These are phyloP conservation scores for Chrysomallon squamiferum DNA, from an alignment of 1,140 invertebrate species.

Conservation along the genomic window DNA sequence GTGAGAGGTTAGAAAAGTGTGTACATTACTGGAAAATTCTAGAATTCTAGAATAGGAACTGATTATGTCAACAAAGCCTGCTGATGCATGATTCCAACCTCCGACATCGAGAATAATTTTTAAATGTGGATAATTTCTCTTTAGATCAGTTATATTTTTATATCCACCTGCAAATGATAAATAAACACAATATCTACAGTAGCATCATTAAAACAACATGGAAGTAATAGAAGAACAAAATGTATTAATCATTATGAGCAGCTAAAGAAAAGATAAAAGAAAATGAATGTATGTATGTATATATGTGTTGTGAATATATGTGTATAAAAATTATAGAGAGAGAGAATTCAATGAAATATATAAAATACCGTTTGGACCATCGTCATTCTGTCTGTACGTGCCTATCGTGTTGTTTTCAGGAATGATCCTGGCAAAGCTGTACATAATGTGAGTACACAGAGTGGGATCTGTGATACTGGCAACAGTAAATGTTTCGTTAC, in stretches of 20 bases:
- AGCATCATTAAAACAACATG: neutral
- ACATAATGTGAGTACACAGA: conserved; percentile 1
- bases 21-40: neutral
- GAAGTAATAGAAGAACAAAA: neutral
- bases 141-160: neutral
- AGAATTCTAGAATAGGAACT: neutral
- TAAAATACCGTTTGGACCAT: neutral
- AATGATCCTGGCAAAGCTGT: neutral
- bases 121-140: neutral
- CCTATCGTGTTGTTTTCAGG: neutral
- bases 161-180: neutral
- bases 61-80: neutral
- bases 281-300: neutral
- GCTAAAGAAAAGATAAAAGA: neutral
- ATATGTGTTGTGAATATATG: neutral
- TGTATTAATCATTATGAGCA: neutral
- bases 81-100: neutral
- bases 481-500: neutral
- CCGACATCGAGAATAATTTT: neutral
- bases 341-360: too few species aligned
- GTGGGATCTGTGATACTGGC: conserved; percentile 5
- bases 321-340: neutral
- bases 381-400: neutral
- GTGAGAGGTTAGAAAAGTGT: neutral
- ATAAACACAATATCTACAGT: neutral